A percentile compares a stretch with the other conserved stretches of the same genome.
Evolutionary conservation across 2,797 vertebrate genomes (phyloP).

Genomic region (Cottoperca gobio): DNA sequence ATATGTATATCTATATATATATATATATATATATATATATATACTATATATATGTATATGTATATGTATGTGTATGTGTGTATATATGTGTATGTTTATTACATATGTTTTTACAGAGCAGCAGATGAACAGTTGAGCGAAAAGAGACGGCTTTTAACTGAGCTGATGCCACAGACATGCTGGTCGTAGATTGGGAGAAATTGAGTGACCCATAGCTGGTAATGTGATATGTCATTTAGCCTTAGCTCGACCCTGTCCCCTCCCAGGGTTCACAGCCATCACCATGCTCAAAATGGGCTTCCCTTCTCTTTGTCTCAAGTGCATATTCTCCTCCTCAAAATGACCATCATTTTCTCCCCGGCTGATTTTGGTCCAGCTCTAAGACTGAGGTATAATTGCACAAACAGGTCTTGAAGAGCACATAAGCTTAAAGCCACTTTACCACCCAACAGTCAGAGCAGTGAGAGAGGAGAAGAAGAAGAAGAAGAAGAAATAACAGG

Average conservation of each 20-base stretch:
- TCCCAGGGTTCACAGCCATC: slow-evolving; percentile 65
- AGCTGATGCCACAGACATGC: slow-evolving; percentile 61
- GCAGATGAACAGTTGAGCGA: slow-evolving; percentile 1
- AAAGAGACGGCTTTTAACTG: slow-evolving; percentile 52
- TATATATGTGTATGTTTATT: neutral
- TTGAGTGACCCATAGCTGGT: slow-evolving; percentile 76
- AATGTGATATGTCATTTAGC: slow-evolving; percentile 84
- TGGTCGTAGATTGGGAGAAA: slow-evolving; percentile 68
- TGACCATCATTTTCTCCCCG: slow-evolving; percentile 82
- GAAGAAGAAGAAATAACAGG: slow-evolving; percentile 72
- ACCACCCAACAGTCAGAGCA: slow-evolving; percentile 76
- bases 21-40: too few species aligned
- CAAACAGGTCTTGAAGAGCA: slow-evolving; percentile 82
- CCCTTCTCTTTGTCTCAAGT: slow-evolving; percentile 85
- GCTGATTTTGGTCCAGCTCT: slow-evolving; percentile 77
- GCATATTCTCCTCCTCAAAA: slow-evolving; percentile 84
- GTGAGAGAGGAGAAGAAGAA: slow-evolving; percentile 60
- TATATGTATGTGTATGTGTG: too few species aligned
- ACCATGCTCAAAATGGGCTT: slow-evolving; percentile 78
- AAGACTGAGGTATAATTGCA: slow-evolving; percentile 84
- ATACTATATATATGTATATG: too few species aligned
- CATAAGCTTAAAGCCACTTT: slow-evolving; percentile 85
- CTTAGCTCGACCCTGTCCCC: slow-evolving; percentile 74
- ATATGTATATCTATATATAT: too few species aligned
- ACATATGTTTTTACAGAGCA: slow-evolving; percentile 11